Base-by-base conservation (phyloP, 2,113 vertebrate species). In the Leptocoma aspasia region DNA sequence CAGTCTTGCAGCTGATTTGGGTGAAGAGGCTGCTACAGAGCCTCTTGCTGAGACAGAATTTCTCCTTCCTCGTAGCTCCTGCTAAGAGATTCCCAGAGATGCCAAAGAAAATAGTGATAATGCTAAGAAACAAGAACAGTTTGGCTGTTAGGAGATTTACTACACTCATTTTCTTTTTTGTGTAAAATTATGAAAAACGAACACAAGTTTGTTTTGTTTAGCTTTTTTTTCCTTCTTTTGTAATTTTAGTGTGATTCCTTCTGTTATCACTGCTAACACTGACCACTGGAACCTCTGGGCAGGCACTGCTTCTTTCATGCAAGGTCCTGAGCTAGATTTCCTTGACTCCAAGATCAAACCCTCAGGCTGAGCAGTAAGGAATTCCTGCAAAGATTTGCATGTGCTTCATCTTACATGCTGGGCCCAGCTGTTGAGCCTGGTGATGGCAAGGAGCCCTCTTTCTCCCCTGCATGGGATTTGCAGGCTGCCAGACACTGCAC, bases 101-200 rank as follows among this genome's bases (percentile, higher is more conserved):
- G 95, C 97, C 97, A 98, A 98, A 97, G 80, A 91, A 97, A 98
- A 97, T 26, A 95, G 65, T 73, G 96, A 95, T 89, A 96, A 91
- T 75, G 60, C 56, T 94, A 94, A 92, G 90, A 92, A 95, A 96
- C 60, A 97, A 95, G 81, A 45, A 92, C 90, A 71, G 7, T 68
- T 90, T 82, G 95, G 65, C 77, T 95, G 71, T 86, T 93, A 91
- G 61, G 47, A 73, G 94, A 94, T 96, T 97, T 96, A 97, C 92
- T 94, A 68, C 76, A 78, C 47, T 92, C 5, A 1, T 83, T 94
- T 96, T 93, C 31, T 83, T 80, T 76, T 78, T 64, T 57, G 37
- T 41, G 66, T 59, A 42, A 68, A 83, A 91, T 56, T 44, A 56
- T 75, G 17, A 94, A 73, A 92, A 95, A 82, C 7, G 15, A 90